Percentiles rank a stretch among this genome's conserved stretches.
Conservation (phyloP, 2,113 vertebrate genomes). For the Trogon surrucura region DNA sequence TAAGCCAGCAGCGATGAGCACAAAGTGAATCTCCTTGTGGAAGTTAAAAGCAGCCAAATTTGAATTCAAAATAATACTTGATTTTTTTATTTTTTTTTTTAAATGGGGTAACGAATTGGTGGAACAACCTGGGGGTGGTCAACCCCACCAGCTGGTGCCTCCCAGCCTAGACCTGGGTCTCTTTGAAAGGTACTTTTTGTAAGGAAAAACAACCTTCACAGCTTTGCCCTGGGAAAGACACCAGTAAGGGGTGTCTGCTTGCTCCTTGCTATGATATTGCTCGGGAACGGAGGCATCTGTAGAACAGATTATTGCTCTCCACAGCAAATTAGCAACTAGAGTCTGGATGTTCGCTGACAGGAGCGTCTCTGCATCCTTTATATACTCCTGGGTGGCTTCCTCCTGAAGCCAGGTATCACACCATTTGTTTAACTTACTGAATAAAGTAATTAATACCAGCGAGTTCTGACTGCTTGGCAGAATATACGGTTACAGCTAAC, state of each 20-base stretch:
- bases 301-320: not conserved
- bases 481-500: slow-evolving; percentile 69
- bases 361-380: slow-evolving; percentile 20
- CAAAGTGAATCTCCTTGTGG: not conserved
- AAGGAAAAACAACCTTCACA: not conserved
- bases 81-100: not conserved
- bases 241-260: not conserved
- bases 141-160: not conserved
- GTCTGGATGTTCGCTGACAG: slow-evolving; percentile 37
- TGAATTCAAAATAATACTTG: not conserved
- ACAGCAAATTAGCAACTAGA: slow-evolving; percentile 30
- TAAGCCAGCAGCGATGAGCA: slow-evolving; percentile 8
- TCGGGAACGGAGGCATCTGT: not conserved
- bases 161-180: not conserved
- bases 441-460: slow-evolving; percentile 77
- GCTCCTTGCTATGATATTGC: not conserved
- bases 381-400: slow-evolving; percentile 58
- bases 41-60: slow-evolving; percentile 16
- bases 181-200: not conserved
- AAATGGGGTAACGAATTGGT: not conserved
- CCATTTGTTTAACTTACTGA: slow-evolving; percentile 77
- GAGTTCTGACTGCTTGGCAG: slow-evolving; percentile 68
- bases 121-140: not conserved
- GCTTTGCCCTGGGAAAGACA: not conserved
- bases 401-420: slow-evolving; percentile 69